Conservation (phyloP, 2,797 vertebrate species). For the Tamandua tetradactyla region DNA sequence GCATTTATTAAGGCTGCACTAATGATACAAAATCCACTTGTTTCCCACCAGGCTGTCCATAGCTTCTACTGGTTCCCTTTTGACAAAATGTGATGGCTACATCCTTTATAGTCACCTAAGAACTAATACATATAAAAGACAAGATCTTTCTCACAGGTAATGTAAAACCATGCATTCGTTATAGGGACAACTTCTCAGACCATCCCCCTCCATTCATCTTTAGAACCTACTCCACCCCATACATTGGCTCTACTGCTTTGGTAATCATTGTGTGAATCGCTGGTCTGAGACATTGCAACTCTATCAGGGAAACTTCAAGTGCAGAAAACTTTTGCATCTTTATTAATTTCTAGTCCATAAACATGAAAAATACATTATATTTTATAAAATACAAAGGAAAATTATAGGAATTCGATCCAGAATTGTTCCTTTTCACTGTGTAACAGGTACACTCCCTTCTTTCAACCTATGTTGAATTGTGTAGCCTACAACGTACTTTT, state of each 20-base stretch:
- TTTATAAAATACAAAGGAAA: slow-evolving; percentile 97
- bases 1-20: slow-evolving; percentile 74
- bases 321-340: slow-evolving; percentile 96
- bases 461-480: slow-evolving; percentile 98
- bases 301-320: slow-evolving; percentile 96
- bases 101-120: slow-evolving; percentile 96
- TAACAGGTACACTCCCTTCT: slow-evolving; percentile 92
- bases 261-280: slow-evolving; percentile 96
- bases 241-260: slow-evolving; percentile 97
- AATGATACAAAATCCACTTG: slow-evolving; percentile 92
- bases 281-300: slow-evolving; percentile 92
- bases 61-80: slow-evolving; percentile 96
- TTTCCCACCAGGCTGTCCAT: slow-evolving; percentile 98
- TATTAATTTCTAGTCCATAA: slow-evolving; percentile 97
- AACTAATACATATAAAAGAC: slow-evolving; percentile 99
- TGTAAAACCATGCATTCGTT: slow-evolving; percentile 98
- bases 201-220: slow-evolving; percentile 98
- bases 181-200: slow-evolving; percentile 96
- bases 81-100: slow-evolving; percentile 98
- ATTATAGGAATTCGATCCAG: slow-evolving; percentile 98
- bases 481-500: slow-evolving; percentile 95
- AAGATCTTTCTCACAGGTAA: slow-evolving; percentile 97
- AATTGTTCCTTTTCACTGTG: slow-evolving; percentile 96
- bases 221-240: slow-evolving; percentile 97
- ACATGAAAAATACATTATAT: slow-evolving; percentile 96